Evolutionary conservation across 2,113 vertebrate genomes (phyloP), one percentile per base, ranked within the genome.

Genomic region (Tupaia tana): DNA sequence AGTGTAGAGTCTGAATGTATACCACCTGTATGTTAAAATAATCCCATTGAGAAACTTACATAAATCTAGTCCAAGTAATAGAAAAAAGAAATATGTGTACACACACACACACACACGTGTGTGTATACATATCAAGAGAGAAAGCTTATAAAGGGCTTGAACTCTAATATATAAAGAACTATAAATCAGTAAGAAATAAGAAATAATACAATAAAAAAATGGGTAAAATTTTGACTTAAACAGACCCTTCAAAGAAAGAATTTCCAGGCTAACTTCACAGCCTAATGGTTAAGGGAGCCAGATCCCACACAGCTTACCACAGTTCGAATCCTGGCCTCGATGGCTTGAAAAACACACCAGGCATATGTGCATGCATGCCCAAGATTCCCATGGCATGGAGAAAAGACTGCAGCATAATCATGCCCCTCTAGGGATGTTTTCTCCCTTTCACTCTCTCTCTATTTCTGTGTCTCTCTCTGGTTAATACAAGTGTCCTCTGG

Each of bases 161-260:
- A 54, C n/a, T 77, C 64, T 14, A 78, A 58, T 73, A 89, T 61
- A 54, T 54, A 31, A 85, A 95, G 64, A 85, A 77, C 8, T 81
- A 81, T 31, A 24, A 86, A 24, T 89, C n/a, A 83, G 1, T 43
- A 79, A 63, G 34, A 92, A 81, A 93, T 64, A 83, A 66, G 74
- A 79, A 80, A 15, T 67, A 34, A n/a, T 64, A 71, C 34, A 64
- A 73, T 43, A 34, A 22, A 22, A 77, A 82, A 90, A 61, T 20
- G 58, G 56, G n/a, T 10, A 77, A 93, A 67, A 63, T 11, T 78
- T 86, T 89, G 78, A 89, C n/a, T 85, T 86, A 78, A 78, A 58
- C 54, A 86, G 18, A 61, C 8, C 3, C 18, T 86, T 93, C 34
- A 75, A 80, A 86, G 69, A 75, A 74, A 93, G 29, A 19, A 90